Base-by-base conservation (phyloP, 2,888 invertebrate species). In the Ochropleura plecta region DNA sequence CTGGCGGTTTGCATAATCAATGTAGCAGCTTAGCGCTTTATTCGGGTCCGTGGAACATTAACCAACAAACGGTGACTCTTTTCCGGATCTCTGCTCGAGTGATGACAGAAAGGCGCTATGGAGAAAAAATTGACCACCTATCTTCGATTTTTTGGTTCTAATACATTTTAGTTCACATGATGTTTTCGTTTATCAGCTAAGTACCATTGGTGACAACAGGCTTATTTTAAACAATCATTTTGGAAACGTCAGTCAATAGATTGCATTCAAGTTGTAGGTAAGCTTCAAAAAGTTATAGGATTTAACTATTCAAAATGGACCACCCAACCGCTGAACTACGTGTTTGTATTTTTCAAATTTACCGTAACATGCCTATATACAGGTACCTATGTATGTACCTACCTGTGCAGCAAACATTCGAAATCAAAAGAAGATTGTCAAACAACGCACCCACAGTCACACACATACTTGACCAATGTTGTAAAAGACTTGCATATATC, bases 371-470 rank as follows among this genome's bases (percentile, higher is more conserved):
- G 20, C 6, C 9, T 55, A 20, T 6, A 55, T 3, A 30, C 14
- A 30, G 30, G 40, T 49, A n/a, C n/a, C n/a, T n/a, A n/a, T n/a
- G n/a, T n/a, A 16, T 20, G 20, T 71, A 20, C 0, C 8, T 30
- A 53, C 40, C n/a, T 48, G 2, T 55, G n/a, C 12, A 51, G 18
- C 46, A 30, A 48, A 62, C 4, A 30, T 44, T 12, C 46, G 20
- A 20, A 18, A 8, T 60, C 76, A 76, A 60, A 10, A 59, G 69
- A 53, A 76, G 60, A 53, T 48, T 18, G 12, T n/a, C 53, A 49
- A 53, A 62, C n/a, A 48, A 42, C 53, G 59, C 76, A 5, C 20
- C 46, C 42, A 30, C 6, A n/a, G 16, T 18, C 18, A 4, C 8
- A 57, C 30, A 57, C 30, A 57, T 30, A 51, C 42, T 75, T 51